These are phyloP conservation scores for Sander vitreus DNA, from an alignment of 2,113 vertebrate species.

Conservation along the genomic window DNA sequence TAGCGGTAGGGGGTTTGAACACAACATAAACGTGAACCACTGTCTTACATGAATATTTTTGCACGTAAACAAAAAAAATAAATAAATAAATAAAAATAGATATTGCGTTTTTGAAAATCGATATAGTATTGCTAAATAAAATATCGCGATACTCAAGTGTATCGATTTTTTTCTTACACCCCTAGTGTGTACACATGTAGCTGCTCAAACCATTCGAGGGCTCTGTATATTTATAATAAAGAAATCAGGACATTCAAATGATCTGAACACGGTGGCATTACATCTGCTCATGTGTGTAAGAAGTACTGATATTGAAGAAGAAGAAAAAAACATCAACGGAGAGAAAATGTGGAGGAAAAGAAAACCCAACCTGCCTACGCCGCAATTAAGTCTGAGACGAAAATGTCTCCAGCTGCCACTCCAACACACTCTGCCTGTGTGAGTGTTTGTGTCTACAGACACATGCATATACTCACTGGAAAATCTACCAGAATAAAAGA, in stretches of 20 bases:
- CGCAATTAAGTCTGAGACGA: conserved; percentile 72
- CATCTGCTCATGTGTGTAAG: no score
- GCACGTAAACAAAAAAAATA: no score
- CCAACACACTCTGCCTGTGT: conserved; percentile 22
- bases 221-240: background rate
- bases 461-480: conserved; percentile 16
- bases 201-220: background rate
- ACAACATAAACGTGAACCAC: no score
- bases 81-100: no score
- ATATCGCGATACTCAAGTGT: no score
- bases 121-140: no score
- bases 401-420: conserved; percentile 51
- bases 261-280: background rate
- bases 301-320: background rate
- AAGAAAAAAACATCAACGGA: background rate
- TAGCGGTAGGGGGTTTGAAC: no score
- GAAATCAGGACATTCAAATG: conserved; percentile 1
- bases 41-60: no score
- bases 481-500: conserved; percentile 43
- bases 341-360: conserved; percentile 28
- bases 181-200: no score
- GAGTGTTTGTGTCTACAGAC: conserved; percentile 35
- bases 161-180: no score
- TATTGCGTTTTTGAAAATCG: no score
- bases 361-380: conserved; percentile 55